A percentile compares a stretch with the other conserved stretches of the same genome.
These are phyloP conservation scores for Aratinga solstitialis DNA, from an alignment of 2,797 vertebrate species.

Conservation along the genomic window DNA sequence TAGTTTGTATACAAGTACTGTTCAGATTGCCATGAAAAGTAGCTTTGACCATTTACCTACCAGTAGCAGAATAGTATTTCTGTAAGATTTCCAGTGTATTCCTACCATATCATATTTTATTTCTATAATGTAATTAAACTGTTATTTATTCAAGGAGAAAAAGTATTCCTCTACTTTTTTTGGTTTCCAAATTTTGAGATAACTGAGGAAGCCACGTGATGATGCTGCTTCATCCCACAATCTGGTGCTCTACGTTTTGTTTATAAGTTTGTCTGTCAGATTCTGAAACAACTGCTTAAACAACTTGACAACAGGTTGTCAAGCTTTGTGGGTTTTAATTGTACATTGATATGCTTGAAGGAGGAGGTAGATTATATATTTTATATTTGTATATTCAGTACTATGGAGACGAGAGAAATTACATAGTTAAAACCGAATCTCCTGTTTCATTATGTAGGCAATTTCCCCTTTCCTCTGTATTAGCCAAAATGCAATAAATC, in stretches of 20 bases:
- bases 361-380: conserved; percentile 47
- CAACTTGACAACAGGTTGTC: conserved; percentile 60
- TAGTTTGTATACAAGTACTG: conserved; percentile 81
- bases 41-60: conserved; percentile 80
- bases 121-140: conserved; percentile 82
- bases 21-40: conserved; percentile 83
- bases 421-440: conserved; percentile 43
- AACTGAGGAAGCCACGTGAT: conserved; percentile 35
- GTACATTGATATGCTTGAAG: conserved; percentile 28
- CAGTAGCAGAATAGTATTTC: conserved; percentile 80
- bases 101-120: conserved; percentile 81
- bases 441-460: conserved; percentile 44
- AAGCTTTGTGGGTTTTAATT: conserved; percentile 55
- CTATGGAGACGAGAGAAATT: conserved; percentile 29
- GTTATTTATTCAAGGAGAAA: conserved; percentile 80
- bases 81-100: conserved; percentile 81
- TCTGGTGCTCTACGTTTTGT: conserved; percentile 59
- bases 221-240: conserved; percentile 58
- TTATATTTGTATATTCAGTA: conserved; percentile 43
- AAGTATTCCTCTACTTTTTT: conserved; percentile 72
- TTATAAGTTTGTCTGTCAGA: conserved; percentile 57
- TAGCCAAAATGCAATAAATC: conserved; percentile 58
- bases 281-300: conserved; percentile 62
- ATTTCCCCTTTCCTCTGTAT: conserved; percentile 59
- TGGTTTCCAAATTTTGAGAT: conserved; percentile 67